Conservation (phyloP, 2,888 invertebrate genomes). For the Hydraecia micacea region DNA sequence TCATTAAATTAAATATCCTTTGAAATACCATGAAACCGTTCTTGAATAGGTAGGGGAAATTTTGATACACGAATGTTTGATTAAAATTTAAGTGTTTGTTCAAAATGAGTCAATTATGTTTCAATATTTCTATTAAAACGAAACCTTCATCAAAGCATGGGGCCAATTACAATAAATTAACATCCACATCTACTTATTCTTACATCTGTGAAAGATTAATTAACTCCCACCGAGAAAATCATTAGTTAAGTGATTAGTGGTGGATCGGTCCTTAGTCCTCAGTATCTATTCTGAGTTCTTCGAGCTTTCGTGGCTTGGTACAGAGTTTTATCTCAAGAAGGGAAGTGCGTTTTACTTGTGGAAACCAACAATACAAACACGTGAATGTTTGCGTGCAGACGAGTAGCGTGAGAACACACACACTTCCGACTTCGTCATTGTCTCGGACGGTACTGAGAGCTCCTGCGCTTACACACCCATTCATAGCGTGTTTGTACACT, state of each 20-base stretch:
- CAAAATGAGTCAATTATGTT: constrained; percentile 42
- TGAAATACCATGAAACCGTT: constrained; percentile 7
- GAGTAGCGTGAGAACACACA: background rate
- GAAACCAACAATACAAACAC: background rate
- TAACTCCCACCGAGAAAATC: constrained; percentile 61
- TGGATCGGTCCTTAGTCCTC: constrained; percentile 38
- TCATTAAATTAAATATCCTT: constrained; percentile 21
- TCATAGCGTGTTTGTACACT: background rate
- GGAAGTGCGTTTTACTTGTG: background rate
- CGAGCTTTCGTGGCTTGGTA: constrained; percentile 3
- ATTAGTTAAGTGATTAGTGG: constrained; percentile 66
- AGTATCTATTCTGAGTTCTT: constrained; percentile 37
- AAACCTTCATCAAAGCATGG: constrained; percentile 33
- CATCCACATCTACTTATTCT: constrained; percentile 32
- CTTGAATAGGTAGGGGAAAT: background rate
- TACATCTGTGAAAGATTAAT: constrained; percentile 62
- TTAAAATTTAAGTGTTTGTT: constrained; percentile 31
- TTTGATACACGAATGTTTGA: constrained; percentile 19
- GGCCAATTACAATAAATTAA: constrained; percentile 48
- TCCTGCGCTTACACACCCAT: background rate
- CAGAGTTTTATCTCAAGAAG: background rate
- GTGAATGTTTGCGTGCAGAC: background rate
- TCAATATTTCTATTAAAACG: constrained; percentile 38
- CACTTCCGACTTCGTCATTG: background rate
- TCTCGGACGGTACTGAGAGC: background rate